These are phyloP conservation scores for Vollenhovia emeryi DNA, from an alignment of 1,140 invertebrate species.

Conservation along the genomic window DNA sequence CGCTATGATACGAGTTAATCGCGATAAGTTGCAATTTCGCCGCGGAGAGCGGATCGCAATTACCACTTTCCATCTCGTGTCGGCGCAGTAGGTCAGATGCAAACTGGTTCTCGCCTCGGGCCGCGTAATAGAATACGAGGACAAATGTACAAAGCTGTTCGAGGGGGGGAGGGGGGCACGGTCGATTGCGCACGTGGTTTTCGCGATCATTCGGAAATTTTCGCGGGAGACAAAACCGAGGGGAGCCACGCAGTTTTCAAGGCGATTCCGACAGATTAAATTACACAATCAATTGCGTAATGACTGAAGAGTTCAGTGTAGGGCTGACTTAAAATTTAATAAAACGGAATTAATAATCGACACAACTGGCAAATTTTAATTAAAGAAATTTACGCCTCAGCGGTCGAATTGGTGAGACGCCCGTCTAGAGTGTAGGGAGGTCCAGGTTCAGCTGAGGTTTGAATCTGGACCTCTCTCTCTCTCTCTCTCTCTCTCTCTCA, in stretches of 20 bases:
- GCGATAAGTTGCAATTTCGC: slow-evolving; percentile 59
- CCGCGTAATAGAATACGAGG: slow-evolving; percentile 57
- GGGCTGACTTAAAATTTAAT: background rate
- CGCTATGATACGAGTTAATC: slow-evolving; percentile 43
- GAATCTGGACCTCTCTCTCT: too few relatives aligned
- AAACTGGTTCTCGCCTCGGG: slow-evolving; percentile 58
- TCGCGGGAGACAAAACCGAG: background rate
- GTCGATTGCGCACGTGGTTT: slow-evolving; percentile 16
- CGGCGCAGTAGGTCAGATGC: slow-evolving; percentile 60
- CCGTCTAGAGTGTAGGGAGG: too few relatives aligned
- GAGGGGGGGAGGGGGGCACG: too few relatives aligned
- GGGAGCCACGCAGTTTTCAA: background rate
- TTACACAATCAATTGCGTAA: too few relatives aligned
- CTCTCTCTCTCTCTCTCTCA: too few relatives aligned
- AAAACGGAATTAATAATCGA: too few relatives aligned
- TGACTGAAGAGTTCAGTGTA: background rate
- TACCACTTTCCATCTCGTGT: slow-evolving; percentile 60
- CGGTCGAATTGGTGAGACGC: too few relatives aligned
- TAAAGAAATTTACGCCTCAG: too few relatives aligned
- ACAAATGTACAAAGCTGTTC: slow-evolving; percentile 46
- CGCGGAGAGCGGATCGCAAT: slow-evolving; percentile 56
- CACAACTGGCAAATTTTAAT: too few relatives aligned
- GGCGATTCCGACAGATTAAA: background rate
- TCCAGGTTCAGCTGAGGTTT: too few relatives aligned
- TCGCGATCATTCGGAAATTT: background rate